Conservation (phyloP, 1,140 invertebrate species). For the Lasioglossum baleicum region DNA sequence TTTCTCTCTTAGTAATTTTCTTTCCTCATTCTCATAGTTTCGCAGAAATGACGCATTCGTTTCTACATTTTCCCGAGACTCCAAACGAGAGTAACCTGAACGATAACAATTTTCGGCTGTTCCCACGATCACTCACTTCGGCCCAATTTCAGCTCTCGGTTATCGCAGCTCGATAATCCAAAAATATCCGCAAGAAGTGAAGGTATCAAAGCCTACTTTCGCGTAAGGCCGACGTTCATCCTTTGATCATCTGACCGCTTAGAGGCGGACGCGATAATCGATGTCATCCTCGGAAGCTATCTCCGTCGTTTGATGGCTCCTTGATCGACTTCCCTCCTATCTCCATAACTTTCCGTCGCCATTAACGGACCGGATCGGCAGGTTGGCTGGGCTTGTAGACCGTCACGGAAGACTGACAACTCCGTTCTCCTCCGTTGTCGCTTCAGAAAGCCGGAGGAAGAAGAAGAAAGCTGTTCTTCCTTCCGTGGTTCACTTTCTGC, state of each 20-base stretch:
- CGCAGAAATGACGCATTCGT: too few species aligned
- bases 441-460: neutral
- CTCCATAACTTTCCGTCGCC: neutral
- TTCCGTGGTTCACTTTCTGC: conserved; percentile 70
- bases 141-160: neutral
- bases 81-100: too few species aligned
- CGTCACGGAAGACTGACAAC: neutral
- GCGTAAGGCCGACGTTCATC: neutral
- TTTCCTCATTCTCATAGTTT: too few species aligned
- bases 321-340: neutral
- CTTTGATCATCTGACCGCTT: conserved; percentile 11
- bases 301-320: neutral
- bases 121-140: neutral
- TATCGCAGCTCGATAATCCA: neutral
- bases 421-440: neutral
- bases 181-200: neutral
- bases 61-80: too few species aligned
- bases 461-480: neutral
- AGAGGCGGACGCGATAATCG: neutral
- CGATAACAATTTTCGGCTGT: neutral
- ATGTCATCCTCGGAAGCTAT: neutral
- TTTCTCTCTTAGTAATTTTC: too few species aligned
- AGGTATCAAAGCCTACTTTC: neutral
- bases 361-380: neutral
- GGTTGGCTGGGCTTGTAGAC: neutral